A percentile compares a stretch with the other conserved stretches of the same genome.
Conservation (phyloP, 1,140 invertebrate genomes). For the Bradynema listronoti region DNA sequence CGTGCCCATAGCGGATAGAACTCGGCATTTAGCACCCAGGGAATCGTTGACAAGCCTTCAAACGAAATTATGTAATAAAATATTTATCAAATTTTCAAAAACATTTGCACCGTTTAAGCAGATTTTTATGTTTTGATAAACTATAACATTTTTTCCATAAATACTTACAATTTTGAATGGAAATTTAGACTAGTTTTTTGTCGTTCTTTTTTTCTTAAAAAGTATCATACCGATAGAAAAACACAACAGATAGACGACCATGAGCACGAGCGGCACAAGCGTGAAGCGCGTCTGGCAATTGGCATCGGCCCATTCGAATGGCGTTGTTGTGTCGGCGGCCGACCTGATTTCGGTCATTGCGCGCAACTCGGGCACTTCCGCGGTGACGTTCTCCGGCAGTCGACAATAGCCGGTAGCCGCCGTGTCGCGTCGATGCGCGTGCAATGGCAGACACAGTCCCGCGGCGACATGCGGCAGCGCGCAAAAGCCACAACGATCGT, state of each 20-base stretch:
- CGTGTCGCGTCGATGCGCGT: conserved; percentile 9
- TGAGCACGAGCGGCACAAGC: conserved; percentile 43
- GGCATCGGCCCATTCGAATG: conserved; percentile 36
- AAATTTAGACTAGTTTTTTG: too few species aligned
- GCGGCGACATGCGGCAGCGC: background rate
- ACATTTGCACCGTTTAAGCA: background rate
- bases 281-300: conserved; percentile 44
- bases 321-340: background rate
- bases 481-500: conserved; percentile 46
- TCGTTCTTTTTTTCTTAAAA: too few species aligned
- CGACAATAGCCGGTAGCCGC: too few species aligned
- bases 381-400: too few species aligned
- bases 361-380: conserved; percentile 1
- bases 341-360: conserved; percentile 13
- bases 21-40: conserved; percentile 67
- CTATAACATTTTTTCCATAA: background rate
- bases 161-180: background rate
- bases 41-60: conserved; percentile 66
- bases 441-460: conserved; percentile 37
- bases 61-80: background rate
- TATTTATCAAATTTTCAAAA: too few species aligned
- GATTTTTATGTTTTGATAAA: background rate
- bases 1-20: conserved; percentile 65
- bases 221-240: conserved; percentile 44
- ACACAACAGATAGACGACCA: conserved; percentile 44